These are phyloP conservation scores for Catharus minimus DNA, from an alignment of 2,113 vertebrate genomes.

Conservation along the genomic window DNA sequence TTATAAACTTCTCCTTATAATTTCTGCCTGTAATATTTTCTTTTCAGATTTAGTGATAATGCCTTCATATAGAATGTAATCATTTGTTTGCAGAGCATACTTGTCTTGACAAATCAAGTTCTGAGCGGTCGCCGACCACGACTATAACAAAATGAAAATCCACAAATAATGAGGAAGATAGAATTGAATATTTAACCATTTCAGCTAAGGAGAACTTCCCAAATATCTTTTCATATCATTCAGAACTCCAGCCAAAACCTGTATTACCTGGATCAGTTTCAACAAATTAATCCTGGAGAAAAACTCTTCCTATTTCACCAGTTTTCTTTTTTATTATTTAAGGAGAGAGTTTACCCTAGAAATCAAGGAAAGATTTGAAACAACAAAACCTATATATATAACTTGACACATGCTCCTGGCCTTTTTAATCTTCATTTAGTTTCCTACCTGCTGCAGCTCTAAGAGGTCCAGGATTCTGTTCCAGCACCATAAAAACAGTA, in stretches of 20 bases:
- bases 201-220: neutral
- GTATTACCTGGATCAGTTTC: neutral
- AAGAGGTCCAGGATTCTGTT: neutral
- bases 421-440: neutral
- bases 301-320: neutral
- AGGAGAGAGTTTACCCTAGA: neutral
- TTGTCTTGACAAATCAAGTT: slow-evolving; percentile 69
- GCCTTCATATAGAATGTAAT: slow-evolving; percentile 64
- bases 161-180: slow-evolving; percentile 37
- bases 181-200: slow-evolving; percentile 32
- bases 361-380: neutral
- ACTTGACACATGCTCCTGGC: neutral
- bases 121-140: slow-evolving; percentile 25
- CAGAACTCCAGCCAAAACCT: neutral
- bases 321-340: neutral
- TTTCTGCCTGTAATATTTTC: slow-evolving; percentile 55
- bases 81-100: slow-evolving; percentile 66
- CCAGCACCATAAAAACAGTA: neutral
- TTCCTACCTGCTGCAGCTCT: neutral
- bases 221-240: neutral
- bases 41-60: slow-evolving; percentile 65
- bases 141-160: slow-evolving; percentile 45
- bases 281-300: neutral
- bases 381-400: neutral
- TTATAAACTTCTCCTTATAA: slow-evolving; percentile 66